Evolutionary conservation across 64 coral and sea anemone genomes (phyloP).

Genomic region (Pachyseris speciosa): DNA sequence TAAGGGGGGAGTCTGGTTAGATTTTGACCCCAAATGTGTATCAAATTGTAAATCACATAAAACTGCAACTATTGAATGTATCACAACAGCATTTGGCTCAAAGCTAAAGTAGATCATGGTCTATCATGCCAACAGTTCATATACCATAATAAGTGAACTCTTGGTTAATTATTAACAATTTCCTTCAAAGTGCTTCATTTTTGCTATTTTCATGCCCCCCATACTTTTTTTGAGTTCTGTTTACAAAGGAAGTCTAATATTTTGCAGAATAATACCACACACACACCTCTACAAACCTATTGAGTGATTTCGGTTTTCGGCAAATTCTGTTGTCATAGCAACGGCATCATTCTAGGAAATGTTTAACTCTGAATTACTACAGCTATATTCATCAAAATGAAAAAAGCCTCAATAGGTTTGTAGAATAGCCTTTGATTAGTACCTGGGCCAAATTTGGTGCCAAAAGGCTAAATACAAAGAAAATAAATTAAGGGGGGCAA

Average conservation of each 20-base stretch:
- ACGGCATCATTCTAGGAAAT: neutral
- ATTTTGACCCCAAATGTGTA: neutral
- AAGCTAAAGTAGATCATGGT: neutral
- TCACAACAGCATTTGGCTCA: no score
- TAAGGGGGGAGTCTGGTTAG: no score
- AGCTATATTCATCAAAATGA: neutral
- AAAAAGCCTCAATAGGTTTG: no score
- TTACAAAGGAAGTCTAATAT: neutral
- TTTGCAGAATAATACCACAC: neutral
- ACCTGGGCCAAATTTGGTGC: neutral
- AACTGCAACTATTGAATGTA: neutral
- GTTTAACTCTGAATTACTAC: neutral
- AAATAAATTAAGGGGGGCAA: neutral
- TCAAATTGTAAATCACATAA: neutral
- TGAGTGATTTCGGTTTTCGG: no score
- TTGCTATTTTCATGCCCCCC: neutral
- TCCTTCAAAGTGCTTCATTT: neutral
- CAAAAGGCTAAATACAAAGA: neutral
- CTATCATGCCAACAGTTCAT: neutral
- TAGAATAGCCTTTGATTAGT: no score
- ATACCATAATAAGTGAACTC: neutral
- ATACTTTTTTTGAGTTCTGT: neutral
- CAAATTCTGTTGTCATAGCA: neutral
- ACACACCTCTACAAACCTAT: no score
- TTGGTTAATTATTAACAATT: neutral